Base-by-base conservation (phyloP, 2,113 vertebrate species). In the Chaetura pelagica region DNA sequence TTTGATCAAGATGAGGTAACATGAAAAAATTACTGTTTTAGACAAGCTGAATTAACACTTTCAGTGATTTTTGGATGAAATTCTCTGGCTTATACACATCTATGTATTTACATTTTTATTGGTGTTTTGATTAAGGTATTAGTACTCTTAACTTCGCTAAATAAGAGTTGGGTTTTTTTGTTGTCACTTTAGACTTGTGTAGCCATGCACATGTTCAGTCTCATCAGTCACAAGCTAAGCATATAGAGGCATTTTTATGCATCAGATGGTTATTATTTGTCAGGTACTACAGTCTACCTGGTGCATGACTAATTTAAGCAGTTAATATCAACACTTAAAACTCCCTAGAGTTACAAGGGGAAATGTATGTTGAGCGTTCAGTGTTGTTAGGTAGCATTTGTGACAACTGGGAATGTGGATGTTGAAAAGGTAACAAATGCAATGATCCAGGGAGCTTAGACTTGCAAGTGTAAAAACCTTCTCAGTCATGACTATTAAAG, bases 371-470 rank as follows among this genome's bases (percentile, higher is more conserved):
- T 26, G 66, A 93, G 95, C 4, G 0, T 89, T 76, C 52, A 20
- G 17, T 54, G 71, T 69, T 84, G 38, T 78, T 81, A 95, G 90
- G 75, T 84, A 95, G 84, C 94, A 90, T 84, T 86, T 73, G 85
- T 76, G 84, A 90, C 85, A 95, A 88, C 49, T 91, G 82, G 89
- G 88, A 90, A 85, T 15, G 63, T 32, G 94, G 68, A 72, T 93
- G 96, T 92, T 97, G 92, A 96, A 96, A 97, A 96, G 77, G 88
- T 42, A 95, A 96, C 79, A 27, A 96, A 93, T 38, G 52, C 62
- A 87, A 23, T 82, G 79, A 96, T 91, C 94, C 87, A 76, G 87
- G 74, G 89, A 90, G 86, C 93, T 94, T 49, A 94, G 87, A 49
- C 72, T 89, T 89, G 93, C 83, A 59, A 82, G 89, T 79, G 88